A percentile compares a stretch with the other conserved stretches of the same genome.
Conservation (phyloP, 2,888 invertebrate species). For the Sisyra nigra region DNA sequence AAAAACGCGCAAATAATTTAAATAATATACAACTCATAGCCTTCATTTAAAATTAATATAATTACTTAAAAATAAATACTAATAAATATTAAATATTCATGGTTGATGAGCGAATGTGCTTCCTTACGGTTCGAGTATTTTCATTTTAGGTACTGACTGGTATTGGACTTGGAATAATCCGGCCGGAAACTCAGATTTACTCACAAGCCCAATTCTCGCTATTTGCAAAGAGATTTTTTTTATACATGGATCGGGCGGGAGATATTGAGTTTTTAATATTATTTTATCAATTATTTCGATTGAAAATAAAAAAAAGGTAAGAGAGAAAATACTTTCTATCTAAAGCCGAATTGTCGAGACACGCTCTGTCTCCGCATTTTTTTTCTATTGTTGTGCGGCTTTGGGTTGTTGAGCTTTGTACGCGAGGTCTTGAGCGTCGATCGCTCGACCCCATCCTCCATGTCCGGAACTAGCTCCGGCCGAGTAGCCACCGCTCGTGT, state of each 20-base stretch:
- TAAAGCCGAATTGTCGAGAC: neutral
- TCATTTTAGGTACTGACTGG: constrained; percentile 7
- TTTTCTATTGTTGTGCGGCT: constrained; percentile 28
- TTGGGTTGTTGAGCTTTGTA: constrained; percentile 51
- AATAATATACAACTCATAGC: neutral
- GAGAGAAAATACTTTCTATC: neutral
- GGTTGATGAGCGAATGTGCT: too few species aligned
- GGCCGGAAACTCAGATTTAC: too few species aligned
- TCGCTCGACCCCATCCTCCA: constrained; percentile 60
- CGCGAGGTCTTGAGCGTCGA: constrained; percentile 60
- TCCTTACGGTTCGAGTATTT: neutral
- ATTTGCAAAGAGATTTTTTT: too few species aligned
- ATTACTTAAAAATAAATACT: too few species aligned
- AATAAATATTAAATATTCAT: too few species aligned
- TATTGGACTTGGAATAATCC: neutral
- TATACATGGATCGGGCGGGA: neutral
- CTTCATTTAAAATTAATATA: too few species aligned
- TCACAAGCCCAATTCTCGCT: too few species aligned
- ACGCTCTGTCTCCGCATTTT: constrained; percentile 10
- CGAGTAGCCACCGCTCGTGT: constrained; percentile 28
- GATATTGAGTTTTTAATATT: neutral
- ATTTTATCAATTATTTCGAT: neutral
- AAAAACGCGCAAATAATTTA: neutral
- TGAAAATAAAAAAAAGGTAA: neutral
- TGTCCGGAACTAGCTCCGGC: constrained; percentile 42